Evolutionary conservation across 2,888 invertebrate species (phyloP).

Genomic region (Ochropleura leucogaster): DNA sequence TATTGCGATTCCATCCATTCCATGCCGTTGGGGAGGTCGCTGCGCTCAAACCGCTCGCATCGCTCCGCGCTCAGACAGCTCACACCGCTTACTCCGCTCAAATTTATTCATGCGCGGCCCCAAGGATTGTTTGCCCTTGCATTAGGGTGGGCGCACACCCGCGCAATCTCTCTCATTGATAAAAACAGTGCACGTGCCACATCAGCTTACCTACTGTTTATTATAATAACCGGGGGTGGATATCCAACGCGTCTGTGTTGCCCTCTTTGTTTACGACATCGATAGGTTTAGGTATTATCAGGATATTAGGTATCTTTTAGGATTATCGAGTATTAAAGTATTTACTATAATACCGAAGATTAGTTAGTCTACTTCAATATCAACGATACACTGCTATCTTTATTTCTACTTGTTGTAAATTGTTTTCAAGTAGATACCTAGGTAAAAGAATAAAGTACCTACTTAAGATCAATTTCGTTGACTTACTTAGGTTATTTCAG

Average conservation of each 20-base stretch:
- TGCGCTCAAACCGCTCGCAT: constrained; percentile 66
- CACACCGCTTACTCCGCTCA: constrained; percentile 58
- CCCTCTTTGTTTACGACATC: constrained; percentile 48
- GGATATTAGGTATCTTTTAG: constrained; percentile 27
- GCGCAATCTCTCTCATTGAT: constrained; percentile 77
- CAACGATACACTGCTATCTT: constrained; percentile 40
- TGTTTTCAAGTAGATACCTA: constrained; percentile 22
- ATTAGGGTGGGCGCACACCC: constrained; percentile 75
- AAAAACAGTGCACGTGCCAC: constrained; percentile 88
- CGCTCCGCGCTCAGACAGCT: constrained; percentile 73
- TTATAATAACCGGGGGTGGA: constrained; percentile 78
- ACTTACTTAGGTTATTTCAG: constrained; percentile 37
- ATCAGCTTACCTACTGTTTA: constrained; percentile 86
- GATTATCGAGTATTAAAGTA: constrained; percentile 42
- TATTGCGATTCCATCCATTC: constrained; percentile 83
- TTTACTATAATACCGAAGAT: constrained; percentile 36
- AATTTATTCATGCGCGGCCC: constrained; percentile 86
- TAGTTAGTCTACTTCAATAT: constrained; percentile 48
- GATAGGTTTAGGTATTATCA: constrained; percentile 27
- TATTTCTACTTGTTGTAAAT: constrained; percentile 24
- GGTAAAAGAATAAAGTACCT: neutral
- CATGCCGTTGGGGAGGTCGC: constrained; percentile 74
- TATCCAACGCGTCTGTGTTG: constrained; percentile 41
- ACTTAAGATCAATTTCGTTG: constrained; percentile 33
- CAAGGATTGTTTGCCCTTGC: constrained; percentile 82